Base-by-base conservation (phyloP, 1,140 invertebrate species). In the Trichonephila inaurata region DNA sequence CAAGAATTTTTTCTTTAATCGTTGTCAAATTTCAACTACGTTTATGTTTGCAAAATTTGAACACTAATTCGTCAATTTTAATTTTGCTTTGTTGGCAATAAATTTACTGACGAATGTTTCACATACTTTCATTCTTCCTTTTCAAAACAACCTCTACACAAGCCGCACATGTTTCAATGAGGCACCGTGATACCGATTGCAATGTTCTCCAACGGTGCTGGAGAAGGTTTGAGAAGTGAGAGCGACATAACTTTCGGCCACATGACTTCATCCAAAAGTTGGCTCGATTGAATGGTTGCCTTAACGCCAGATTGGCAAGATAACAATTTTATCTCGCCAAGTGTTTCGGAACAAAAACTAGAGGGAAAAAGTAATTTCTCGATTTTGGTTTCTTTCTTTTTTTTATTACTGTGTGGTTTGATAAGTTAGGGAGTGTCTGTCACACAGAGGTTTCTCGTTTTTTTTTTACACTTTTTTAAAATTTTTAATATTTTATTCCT, bases 241-340 rank as follows among this genome's bases (percentile, higher is more conserved):
- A 77, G 33, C 72, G 72, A 40, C 72, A 77, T 77, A 33, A 77
- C 72, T 77, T 51, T 77, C 24, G 28, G 72, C 72, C 28, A 33
- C 72, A 18, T 77, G 72, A 77, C 28, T 77, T 77, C 72, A 33
- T 77, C 28, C 72, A 8, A 33, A 40, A 77, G 10, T 77, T 77
- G 72, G 72, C 72, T 77, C 28, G 72, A 28, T 77, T 40, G 72
- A 40, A 77, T 33, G 33, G 72, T 77, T 77, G 72, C 72, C 33
- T 77, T 77, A 28, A 33, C 72, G 72, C 72, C 72, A 77, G 72
- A 77, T 77, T 40, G 72, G 24, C 72, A 40, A 33, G 18, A 77
- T 77, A 14, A 28, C 72, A 33, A 40, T 77, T 77, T 18, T 77
- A 77, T 77, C 28, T 77, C 72, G 72, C 72, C 72, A 77, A 77